phyloP scores from a whole-genome alignment of 2,113 vertebrate genomes.

The Lucifuga dentata region DNA sequence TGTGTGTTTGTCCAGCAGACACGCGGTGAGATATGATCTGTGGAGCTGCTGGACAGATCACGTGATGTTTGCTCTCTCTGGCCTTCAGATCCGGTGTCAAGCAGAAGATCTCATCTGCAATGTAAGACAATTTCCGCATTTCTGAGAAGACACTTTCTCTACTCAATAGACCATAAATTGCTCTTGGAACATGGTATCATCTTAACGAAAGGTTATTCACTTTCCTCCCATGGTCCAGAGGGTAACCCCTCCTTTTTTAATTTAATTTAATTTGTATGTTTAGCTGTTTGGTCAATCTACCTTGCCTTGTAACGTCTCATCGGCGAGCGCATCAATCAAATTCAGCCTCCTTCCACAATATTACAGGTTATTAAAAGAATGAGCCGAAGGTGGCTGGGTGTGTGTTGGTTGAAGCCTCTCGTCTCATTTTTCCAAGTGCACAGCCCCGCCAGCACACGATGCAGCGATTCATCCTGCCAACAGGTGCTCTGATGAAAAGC shows the following conservation, averaged over 20 bases:
- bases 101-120: conserved; percentile 95
- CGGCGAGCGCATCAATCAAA: conserved; percentile 91
- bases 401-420: conserved; percentile 79
- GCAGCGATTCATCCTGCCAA: conserved; percentile 87
- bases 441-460: conserved; percentile 78
- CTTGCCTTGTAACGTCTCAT: conserved; percentile 87
- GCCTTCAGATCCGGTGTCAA: conserved; percentile 86
- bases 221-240: conserved; percentile 81
- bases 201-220: conserved; percentile 91
- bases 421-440: conserved; percentile 86
- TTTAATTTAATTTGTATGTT: conserved; percentile 92
- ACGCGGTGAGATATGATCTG: conserved; percentile 90
- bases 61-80: conserved; percentile 87
- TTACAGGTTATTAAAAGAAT: conserved; percentile 93
- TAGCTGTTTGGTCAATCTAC: conserved; percentile 92
- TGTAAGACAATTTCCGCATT: conserved; percentile 97
- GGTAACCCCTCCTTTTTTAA: conserved; percentile 91
- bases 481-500: conserved; percentile 84
- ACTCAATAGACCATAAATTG: conserved; percentile 99
- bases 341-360: conserved; percentile 83
- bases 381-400: conserved; percentile 80
- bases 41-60: conserved; percentile 81
- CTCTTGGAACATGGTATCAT: conserved; percentile 89
- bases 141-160: conserved; percentile 91
- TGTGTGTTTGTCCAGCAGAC: conserved; percentile 81